A percentile compares a stretch with the other conserved stretches of the same genome.
phyloP scores from a whole-genome alignment of 2,113 vertebrate species.

The Carlito syrichta region DNA sequence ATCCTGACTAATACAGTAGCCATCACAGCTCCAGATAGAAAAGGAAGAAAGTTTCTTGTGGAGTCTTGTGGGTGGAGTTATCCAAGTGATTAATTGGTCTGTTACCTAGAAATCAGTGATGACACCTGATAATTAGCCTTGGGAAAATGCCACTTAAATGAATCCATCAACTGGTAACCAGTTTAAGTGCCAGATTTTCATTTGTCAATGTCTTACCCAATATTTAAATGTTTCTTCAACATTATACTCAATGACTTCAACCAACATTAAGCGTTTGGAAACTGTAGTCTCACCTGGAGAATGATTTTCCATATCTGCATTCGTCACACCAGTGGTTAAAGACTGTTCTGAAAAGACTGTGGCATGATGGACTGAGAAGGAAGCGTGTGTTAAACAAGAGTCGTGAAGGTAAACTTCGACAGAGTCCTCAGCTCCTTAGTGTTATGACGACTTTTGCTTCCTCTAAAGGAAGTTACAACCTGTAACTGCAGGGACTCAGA shows the following conservation, averaged over 20 bases:
- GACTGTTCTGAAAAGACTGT: not conserved
- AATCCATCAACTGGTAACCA: not conserved
- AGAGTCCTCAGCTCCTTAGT: not conserved
- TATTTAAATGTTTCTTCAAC: not conserved
- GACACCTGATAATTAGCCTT: not conserved
- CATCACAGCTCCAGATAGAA: not conserved
- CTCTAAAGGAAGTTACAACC: not conserved
- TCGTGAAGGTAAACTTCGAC: not conserved
- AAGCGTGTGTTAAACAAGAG: not conserved
- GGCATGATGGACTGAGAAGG: not conserved
- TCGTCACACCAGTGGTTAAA: not conserved
- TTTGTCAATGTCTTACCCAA: not conserved
- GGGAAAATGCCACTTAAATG: not conserved
- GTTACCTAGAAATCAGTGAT: not conserved
- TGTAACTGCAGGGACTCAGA: not conserved
- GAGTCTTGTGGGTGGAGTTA: not conserved
- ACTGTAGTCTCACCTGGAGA: not conserved
- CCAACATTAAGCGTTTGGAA: not conserved
- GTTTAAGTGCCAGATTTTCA: not conserved
- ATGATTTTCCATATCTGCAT: not conserved
- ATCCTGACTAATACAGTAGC: not conserved
- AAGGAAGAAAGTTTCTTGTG: not conserved
- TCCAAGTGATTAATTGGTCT: not conserved
- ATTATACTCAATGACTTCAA: not conserved
- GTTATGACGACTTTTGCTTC: not conserved